Base-by-base conservation (phyloP, 2,888 invertebrate genomes). In the Cosmia pyralina region DNA sequence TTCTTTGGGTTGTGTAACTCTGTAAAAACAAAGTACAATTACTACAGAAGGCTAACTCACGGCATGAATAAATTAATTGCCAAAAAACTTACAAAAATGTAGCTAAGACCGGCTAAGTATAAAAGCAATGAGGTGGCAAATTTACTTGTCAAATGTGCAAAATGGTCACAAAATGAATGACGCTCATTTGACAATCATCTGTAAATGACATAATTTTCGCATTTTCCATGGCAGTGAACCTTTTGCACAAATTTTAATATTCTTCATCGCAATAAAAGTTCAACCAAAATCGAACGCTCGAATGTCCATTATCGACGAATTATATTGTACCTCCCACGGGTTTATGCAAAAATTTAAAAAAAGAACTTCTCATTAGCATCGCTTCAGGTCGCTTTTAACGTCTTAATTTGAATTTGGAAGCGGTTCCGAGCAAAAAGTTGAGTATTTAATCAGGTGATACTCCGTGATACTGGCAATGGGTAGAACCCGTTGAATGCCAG, bases 351-450 rank as follows among this genome's bases (percentile, higher is more conserved):
- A 92, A 89, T 93, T n/a, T 86, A 88, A 90, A 87, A 87, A 87
- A 88, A 86, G 88, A 88, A 80, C 77, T 85, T 81, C 91, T 93
- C 94, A 93, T 94, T 94, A 94, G 92, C 91, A 90, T 91, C 92
- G 89, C 88, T 93, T 88, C 90, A 90, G 91, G 92, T 90, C 81
- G 90, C 87, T 88, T 90, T 93, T 91, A 92, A 94, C 90, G 91
- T 92, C 93, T 94, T 93, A 91, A 94, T 94, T 94, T 93, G 90
- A 94, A 94, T 93, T 91, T 88, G 89, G 87, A 86, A 89, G 81
- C 85, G 85, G 87, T 89, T 87, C 76, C 41, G 58, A 69, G 72
- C 74, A 85, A 87, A 85, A 86, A 84, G 79, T 78, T 81, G 77
- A 75, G 73, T 79, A 68, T 84, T 86, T 81, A 83, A 85, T 85